Conservation (phyloP, 2,888 invertebrate species). For the Eupelmus urozonus region DNA sequence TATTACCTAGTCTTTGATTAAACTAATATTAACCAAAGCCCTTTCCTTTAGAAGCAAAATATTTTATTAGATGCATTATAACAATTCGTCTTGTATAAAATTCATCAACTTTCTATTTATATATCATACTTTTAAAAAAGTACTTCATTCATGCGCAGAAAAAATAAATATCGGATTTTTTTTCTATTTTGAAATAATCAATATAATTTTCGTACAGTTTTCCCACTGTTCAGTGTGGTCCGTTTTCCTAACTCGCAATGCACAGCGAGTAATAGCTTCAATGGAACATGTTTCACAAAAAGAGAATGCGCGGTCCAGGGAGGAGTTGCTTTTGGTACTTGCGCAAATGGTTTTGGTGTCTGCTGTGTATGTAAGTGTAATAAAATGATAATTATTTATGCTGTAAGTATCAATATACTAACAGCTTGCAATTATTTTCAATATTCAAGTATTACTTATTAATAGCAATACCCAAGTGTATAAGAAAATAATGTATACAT, state of each 20-base stretch:
- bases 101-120: too few species aligned
- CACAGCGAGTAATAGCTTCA: constrained; percentile 82
- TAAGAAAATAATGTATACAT: constrained; percentile 11
- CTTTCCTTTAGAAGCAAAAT: too few species aligned
- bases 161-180: not conserved
- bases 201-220: constrained; percentile 77
- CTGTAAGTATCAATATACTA: too few species aligned
- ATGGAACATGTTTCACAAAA: constrained; percentile 88
- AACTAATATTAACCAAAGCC: too few species aligned
- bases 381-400: not conserved
- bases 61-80: too few species aligned
- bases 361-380: constrained; percentile 88
- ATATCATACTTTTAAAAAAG: too few species aligned
- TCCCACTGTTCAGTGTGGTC: constrained; percentile 87
- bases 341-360: constrained; percentile 86
- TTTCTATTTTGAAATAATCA: not conserved
- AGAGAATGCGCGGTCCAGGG: constrained; percentile 85
- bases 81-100: too few species aligned
- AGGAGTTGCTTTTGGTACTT: constrained; percentile 86
- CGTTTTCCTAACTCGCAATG: constrained; percentile 87
- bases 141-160: too few species aligned
- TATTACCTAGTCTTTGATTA: too few species aligned
- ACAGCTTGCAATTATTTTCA: not conserved
- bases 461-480: not conserved
- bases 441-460: not conserved